Evolutionary conservation across 2,797 vertebrate genomes (phyloP), one percentile per base, ranked within the genome.

Genomic region (Urocyon cinereoargenteus): DNA sequence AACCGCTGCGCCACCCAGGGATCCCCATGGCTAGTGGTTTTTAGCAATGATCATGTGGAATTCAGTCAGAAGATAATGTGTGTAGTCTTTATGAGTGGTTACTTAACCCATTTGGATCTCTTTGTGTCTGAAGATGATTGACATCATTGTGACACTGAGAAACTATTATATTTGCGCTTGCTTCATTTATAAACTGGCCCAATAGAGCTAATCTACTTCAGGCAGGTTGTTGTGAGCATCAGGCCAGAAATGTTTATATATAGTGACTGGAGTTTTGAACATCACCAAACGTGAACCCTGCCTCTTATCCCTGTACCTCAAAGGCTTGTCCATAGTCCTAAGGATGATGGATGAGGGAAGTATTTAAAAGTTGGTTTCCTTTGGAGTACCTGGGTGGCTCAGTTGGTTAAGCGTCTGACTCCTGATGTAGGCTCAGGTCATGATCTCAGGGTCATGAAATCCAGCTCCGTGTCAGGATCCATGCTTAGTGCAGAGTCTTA

Each of bases 121-220:
- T 91, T 84, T 10, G 68, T 75, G 28, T 91, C 22, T 84, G 19
- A 75, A 73, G 64, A 90, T 61, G 53, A 75, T 62, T 88, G 70
- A 49, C 40, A 84, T 97, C 34, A 77, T 94, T 82, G 49, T 91
- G n/a, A 94, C n/a, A 68, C 49, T 79, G 86, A 96, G 49, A 86
- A 90, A 79, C 28, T 75, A 26, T 86, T 1, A 81, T 94, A 49
- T 34, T 88, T 75, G 70, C 86, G 57, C 62, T 84, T 90, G 87
- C 34, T 92, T 72, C n/a, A 13, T 75, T 7, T 87, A 11, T 75
- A 79, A 96, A 59, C 57, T 62, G 62, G 28, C 7, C 40, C 90
- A 6, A 81, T 22, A 79, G 59, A 90, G 34, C 57, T 86, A 49
- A 72, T 95, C 40, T 88, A 6, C 36, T 57, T 90, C 16, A 86